Evolutionary conservation across 2,113 vertebrate species (phyloP), one percentile per base, ranked within the genome.

Genomic region (Scomber colias): DNA sequence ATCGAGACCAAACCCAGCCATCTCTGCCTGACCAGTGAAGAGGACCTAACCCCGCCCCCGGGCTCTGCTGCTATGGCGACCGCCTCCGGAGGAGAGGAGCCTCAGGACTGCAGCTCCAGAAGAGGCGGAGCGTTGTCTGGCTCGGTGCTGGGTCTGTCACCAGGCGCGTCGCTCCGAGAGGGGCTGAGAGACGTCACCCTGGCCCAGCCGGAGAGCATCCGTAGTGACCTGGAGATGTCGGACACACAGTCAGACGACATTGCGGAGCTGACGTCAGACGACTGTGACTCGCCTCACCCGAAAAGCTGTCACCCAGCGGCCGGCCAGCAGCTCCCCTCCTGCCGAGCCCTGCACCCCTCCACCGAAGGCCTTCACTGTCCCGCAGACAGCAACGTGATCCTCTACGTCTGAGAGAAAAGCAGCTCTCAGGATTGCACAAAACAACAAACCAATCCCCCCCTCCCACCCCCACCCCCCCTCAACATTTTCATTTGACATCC

Each of bases 1-100:
- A 99, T 99, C 2, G 98, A 99, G 89, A 97, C 97, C 92, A 99
- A 99, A 91, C 98, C 98, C 64, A 99, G 97, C 77, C 97, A 97
- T 89, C 96, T 99, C 90, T 97, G 97, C 90, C 93, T 99, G 89
- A 95, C 97, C 94, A 99, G 97, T 24, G 97, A 97, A 0, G 98
- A 99, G 94, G 98, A 99, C 87, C 96, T 98, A 0, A 94, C 97
- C 71, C 97, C 96, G 59, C 96, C 90, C 63, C 94, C 94, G 7
- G 93, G 95, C 81, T 78, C 90, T 0, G 89, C 79, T 16, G 85
- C 92, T 56, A 90, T 87, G 88, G 91, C 78, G 0, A 64, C 89
- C 0, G 75, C 79, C 54, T 89, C 91, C 0, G 94, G 81, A 35
- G 94, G 84, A 21, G 95, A 95, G 83, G 95, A 95, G 91, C 94